These are phyloP conservation scores for Drosophila multiciliata DNA, from an alignment of 2,888 invertebrate genomes.

Conservation along the genomic window DNA sequence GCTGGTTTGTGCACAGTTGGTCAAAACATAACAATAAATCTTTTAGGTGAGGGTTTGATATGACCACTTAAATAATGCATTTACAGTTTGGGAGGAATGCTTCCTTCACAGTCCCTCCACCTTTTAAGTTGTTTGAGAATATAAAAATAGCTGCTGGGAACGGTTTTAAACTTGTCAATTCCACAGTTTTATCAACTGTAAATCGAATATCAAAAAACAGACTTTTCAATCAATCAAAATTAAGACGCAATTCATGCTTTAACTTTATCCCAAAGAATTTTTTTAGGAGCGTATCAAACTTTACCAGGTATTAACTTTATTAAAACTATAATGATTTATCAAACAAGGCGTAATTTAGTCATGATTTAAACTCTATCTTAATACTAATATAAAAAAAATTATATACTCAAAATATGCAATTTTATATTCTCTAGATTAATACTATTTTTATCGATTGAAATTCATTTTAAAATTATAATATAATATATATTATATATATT, in stretches of 20 bases:
- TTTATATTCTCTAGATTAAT: too few species aligned
- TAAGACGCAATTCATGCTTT: background rate
- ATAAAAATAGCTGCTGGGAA: background rate
- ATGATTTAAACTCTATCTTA: background rate
- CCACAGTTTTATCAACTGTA: background rate
- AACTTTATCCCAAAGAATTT: background rate
- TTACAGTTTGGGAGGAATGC: background rate
- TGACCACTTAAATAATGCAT: too few species aligned
- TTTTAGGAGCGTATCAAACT: background rate
- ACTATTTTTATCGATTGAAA: background rate
- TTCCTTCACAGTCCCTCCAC: background rate
- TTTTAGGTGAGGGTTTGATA: background rate
- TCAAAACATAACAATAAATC: background rate
- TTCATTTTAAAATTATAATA: background rate
- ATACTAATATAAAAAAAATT: too few species aligned
- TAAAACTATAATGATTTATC: background rate
- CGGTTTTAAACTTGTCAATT: background rate
- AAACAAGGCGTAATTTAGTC: background rate
- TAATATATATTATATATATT: background rate
- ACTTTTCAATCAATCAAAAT: background rate
- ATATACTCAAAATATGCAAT: background rate
- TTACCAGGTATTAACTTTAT: background rate
- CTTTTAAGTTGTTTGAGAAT: background rate
- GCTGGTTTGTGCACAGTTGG: constrained; percentile 28
- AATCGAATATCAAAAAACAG: background rate